Percentiles rank a stretch among this genome's conserved stretches.
phyloP scores from a whole-genome alignment of 2,113 vertebrate species.

The Puntigrus tetrazona region DNA sequence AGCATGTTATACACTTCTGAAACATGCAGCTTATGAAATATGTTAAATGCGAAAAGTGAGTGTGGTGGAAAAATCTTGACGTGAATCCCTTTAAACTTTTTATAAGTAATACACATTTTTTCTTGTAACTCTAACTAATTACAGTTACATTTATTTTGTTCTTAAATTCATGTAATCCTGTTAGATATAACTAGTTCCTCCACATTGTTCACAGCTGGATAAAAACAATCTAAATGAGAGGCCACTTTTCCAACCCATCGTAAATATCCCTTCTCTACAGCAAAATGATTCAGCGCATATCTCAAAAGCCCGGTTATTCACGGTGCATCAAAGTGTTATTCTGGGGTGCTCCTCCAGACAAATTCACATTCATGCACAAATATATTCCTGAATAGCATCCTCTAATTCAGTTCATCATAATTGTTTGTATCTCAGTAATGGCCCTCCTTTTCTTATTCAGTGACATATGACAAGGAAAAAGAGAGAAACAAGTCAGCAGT shows the following conservation, averaged over 20 bases:
- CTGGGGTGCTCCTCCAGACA: background rate
- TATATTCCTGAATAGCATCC: background rate
- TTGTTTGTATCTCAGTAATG: background rate
- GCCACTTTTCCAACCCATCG: background rate
- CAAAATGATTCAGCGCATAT: background rate
- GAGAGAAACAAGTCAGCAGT: background rate
- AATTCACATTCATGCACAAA: background rate
- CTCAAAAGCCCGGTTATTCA: background rate
- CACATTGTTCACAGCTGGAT: background rate
- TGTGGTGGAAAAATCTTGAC: no score
- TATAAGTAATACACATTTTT: no score
- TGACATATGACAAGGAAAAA: background rate
- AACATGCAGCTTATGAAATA: no score
- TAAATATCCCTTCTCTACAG: background rate
- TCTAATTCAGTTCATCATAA: background rate
- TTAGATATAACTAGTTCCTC: no score
- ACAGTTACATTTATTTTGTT: no score
- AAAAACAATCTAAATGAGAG: background rate
- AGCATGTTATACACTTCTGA: no score
- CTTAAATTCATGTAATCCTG: no score
- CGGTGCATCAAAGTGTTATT: background rate
- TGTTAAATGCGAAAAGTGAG: no score
- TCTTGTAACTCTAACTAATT: no score
- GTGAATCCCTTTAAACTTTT: no score
- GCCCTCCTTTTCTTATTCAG: background rate